phyloP scores from a whole-genome alignment of 2,888 invertebrate species.

The Steinernema hermaphroditum region DNA sequence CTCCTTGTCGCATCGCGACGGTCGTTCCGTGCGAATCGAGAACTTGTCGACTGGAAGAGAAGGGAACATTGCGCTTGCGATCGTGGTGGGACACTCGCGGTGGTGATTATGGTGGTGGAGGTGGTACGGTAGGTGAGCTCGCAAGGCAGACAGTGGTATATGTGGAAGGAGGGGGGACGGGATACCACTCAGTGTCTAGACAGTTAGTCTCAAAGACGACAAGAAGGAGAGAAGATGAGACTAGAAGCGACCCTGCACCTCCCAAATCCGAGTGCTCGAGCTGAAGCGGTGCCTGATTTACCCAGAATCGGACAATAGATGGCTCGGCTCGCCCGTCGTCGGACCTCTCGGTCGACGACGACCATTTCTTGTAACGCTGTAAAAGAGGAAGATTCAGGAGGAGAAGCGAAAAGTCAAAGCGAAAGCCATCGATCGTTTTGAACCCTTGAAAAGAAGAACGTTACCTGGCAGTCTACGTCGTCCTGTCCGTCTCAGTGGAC shows the following conservation, averaged over 20 bases:
- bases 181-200: neutral
- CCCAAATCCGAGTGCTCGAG: constrained; percentile 1
- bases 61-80: constrained; percentile 12
- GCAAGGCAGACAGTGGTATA: constrained; percentile 8
- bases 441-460: neutral
- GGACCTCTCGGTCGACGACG: neutral
- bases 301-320: constrained; percentile 16
- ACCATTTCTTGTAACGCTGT: neutral
- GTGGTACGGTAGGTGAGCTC: neutral
- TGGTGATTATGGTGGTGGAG: constrained; percentile 10
- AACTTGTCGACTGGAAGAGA: constrained; percentile 33
- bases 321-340: neutral
- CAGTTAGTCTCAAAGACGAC: neutral
- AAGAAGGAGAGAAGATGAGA: neutral
- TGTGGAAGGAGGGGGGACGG: neutral
- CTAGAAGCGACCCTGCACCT: neutral
- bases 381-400: neutral
- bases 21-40: constrained; percentile 36
- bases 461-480: constrained; percentile 25
- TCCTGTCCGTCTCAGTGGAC: constrained; percentile 22
- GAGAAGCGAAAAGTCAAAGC: constrained; percentile 14
- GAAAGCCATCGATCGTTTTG: neutral
- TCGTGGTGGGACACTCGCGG: neutral
- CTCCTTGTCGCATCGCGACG: constrained; percentile 35
- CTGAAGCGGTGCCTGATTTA: constrained; percentile 2